Evolutionary conservation across 2,797 vertebrate species (phyloP).

Genomic region (Meriones psammophilus): DNA sequence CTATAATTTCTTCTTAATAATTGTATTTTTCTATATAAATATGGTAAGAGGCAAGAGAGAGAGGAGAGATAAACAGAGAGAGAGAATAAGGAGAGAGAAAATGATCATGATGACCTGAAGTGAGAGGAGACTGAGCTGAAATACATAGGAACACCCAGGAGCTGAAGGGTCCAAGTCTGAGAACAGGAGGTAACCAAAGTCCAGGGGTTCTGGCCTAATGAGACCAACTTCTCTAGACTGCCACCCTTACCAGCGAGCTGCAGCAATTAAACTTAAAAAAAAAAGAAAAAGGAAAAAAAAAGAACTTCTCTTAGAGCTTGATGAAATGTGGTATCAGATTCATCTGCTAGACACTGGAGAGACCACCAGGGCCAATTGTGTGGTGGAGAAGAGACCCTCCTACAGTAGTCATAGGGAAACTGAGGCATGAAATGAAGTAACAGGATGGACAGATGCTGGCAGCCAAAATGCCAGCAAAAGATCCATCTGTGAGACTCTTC

Average conservation of each 20-base stretch:
- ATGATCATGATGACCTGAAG: neutral
- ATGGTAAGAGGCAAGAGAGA: neutral
- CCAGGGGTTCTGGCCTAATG: neutral
- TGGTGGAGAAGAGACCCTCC: neutral
- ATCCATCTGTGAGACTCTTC: neutral
- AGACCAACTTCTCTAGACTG: fast-evolving
- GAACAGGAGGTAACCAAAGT: neutral
- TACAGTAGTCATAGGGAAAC: neutral
- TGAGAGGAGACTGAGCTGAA: neutral
- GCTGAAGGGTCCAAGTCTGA: neutral
- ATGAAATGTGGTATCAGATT: neutral
- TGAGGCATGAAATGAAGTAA: neutral
- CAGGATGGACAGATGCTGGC: neutral
- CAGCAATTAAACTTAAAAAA: too few species aligned
- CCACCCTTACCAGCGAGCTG: neutral
- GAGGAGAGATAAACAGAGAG: neutral
- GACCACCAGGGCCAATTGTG: neutral
- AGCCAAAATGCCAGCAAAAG: neutral
- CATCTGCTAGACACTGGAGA: neutral
- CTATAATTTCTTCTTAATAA: slow-evolving; percentile 27
- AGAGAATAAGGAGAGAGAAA: neutral
- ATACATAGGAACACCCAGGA: neutral
- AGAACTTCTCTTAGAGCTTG: neutral
- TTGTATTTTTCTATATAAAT: neutral
- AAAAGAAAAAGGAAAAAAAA: too few species aligned